phyloP scores from a whole-genome alignment of 1,140 invertebrate genomes.

The Chymomyza costata region DNA sequence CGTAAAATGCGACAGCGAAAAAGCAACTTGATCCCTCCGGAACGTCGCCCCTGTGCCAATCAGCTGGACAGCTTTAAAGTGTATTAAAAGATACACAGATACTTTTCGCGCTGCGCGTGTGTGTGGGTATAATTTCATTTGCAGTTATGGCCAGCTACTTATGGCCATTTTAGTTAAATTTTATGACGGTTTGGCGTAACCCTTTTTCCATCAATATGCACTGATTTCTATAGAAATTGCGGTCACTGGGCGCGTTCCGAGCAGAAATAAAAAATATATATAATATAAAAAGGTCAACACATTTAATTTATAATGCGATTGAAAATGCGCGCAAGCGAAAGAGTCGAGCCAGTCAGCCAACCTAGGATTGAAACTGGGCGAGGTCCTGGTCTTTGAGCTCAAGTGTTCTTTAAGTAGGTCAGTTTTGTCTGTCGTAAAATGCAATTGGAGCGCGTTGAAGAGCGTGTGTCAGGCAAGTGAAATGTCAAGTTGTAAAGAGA shows the following conservation, averaged over 20 bases:
- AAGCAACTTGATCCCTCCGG: no score
- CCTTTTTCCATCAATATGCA: conserved; percentile 32
- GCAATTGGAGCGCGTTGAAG: conserved; percentile 67
- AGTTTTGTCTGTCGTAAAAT: conserved; percentile 67
- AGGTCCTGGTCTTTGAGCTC: conserved; percentile 1
- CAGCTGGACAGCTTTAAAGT: conserved; percentile 20
- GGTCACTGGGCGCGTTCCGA: conserved; percentile 34
- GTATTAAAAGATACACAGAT: conserved; percentile 33
- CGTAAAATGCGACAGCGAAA: conserved; percentile 52
- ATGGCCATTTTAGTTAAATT: conserved; percentile 67
- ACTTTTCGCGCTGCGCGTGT: neutral
- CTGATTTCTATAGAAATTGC: conserved; percentile 61
- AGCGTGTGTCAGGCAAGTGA: conserved; percentile 56
- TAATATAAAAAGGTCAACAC: conserved; percentile 65
- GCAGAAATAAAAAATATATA: no score
- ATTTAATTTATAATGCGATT: conserved; percentile 72
- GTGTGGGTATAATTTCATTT: conserved; percentile 32
- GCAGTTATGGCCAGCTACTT: conserved; percentile 43
- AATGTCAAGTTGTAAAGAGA: conserved; percentile 67
- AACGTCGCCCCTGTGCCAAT: neutral
- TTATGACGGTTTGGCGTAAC: conserved; percentile 38
- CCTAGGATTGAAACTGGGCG: conserved; percentile 13
- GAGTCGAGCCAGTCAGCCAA: conserved; percentile 7
- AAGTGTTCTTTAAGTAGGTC: conserved; percentile 60
- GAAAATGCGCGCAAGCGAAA: conserved; percentile 14